phyloP scores from a whole-genome alignment of 2,113 vertebrate genomes.

The Hippocampus guttulatus region DNA sequence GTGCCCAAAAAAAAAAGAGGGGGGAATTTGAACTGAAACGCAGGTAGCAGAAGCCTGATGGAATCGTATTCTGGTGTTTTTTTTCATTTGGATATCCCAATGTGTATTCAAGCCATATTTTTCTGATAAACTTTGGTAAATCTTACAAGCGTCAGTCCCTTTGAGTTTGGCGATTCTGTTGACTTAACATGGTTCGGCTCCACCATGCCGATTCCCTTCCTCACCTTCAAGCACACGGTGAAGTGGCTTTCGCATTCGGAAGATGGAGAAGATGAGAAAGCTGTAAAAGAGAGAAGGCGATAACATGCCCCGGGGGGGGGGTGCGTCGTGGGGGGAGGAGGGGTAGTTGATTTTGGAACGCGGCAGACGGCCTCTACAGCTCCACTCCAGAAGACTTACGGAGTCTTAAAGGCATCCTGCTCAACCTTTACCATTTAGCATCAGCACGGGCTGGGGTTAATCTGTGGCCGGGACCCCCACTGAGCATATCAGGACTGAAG shows the following conservation, averaged over 20 bases:
- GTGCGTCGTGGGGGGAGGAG: neutral
- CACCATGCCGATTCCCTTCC: neutral
- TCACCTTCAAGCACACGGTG: neutral
- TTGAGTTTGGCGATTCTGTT: neutral
- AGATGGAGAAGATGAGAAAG: slow-evolving; percentile 41
- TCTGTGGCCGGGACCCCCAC: slow-evolving; percentile 40
- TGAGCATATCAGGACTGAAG: slow-evolving; percentile 45
- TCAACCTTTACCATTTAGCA: slow-evolving; percentile 59
- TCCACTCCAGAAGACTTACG: slow-evolving; percentile 53
- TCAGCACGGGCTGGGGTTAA: slow-evolving; percentile 57
- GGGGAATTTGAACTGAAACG: neutral
- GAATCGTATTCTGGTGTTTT: too few species aligned
- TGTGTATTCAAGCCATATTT: too few species aligned
- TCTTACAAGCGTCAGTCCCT: too few species aligned
- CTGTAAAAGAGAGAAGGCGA: slow-evolving; percentile 54
- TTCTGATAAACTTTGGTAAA: too few species aligned
- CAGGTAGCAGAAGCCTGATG: too few species aligned
- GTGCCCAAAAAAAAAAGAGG: neutral
- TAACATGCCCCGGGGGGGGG: slow-evolving; percentile 32
- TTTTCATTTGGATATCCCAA: too few species aligned
- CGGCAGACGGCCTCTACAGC: slow-evolving; percentile 48
- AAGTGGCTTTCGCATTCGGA: neutral
- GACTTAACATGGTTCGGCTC: neutral
- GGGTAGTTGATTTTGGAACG: slow-evolving; percentile 28
- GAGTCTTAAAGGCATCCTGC: slow-evolving; percentile 52